Evolutionary conservation across 1,140 invertebrate species (phyloP), one percentile per base, ranked within the genome.

Genomic region (Drosophila sucinea): DNA sequence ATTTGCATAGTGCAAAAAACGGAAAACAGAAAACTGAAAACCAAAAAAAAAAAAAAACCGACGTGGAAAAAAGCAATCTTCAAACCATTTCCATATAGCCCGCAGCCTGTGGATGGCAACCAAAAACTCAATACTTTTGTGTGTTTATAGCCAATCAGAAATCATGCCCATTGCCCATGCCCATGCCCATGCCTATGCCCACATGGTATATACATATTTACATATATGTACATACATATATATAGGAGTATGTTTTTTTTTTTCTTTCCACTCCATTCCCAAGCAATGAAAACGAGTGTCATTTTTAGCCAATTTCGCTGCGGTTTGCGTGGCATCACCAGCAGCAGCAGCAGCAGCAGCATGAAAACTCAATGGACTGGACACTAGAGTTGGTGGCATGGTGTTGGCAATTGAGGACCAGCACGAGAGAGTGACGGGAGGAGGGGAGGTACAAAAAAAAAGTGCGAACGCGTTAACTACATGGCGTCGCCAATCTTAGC

Each of bases 121-220:
- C 82, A 82, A 86, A 82, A 86, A 86, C 82, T 87, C 82, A 86
- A 86, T 87, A 86, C 82, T 86, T 86, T 86, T 86, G 82, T 86
- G 83, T 86, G 82, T 87, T 86, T 86, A 85, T 85, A 79, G 79
- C 83, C 82, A 86, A 86, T 86, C 82, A 87, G 83, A 87, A 86
- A 86, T 87, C 82, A 86, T 86, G 83, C 82, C 82, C 82, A 86
- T 66, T 86, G 83, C 82, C 82, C 82, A 85, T 64, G 77, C 82
- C 82, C 82, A 85, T 64, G 77, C 77, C 81, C 81, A 85, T 79
- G 83, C 86, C 78, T 67, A 55, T 47, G 23, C 44, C 70, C 68
- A 44, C 58, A 41, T 61, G 54, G 54, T 47, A 17, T 44, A 17
- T 51, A 51, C 4, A 27, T 27, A 51, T 51, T 27, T 27, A n/a